Base-by-base conservation (phyloP, 2,113 vertebrate species). In the Pungitius pungitius region DNA sequence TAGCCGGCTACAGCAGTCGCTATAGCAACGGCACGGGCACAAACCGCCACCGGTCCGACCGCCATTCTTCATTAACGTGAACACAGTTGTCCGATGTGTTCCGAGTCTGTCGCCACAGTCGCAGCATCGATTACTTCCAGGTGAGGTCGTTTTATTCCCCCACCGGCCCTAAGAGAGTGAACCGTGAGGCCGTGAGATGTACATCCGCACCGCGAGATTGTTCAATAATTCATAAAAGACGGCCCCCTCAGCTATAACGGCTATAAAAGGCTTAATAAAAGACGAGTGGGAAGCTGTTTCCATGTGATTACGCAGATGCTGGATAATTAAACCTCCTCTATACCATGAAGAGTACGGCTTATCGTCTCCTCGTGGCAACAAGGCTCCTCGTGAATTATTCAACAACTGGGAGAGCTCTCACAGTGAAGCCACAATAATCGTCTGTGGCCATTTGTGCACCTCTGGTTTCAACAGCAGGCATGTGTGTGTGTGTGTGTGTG, bases 281-380 rank as follows among this genome's bases (percentile, higher is more conserved):
- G 86, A 88, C 20, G 57, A 83, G 80, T 84, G 82, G 65, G 66
- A 89, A 86, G 88, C 87, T 87, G 87, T 87, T 90, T 91, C 80
- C 85, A 78, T 86, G 78, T 90, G 87, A 92, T 91, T 91, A 90
- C 84, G 79, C 86, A 85, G 69, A 77, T 74, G 82, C 78, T 64
- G 64, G 82, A 83, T 92, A 91, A 92, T 92, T 91, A 91, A 84
- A 89, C 83, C 82, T 79, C 81, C 78, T 89, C 86, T 76, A 88
- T 88, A 88, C 75, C 83, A 89, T 85, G 77, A 88, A 85, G 71
- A 87, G 71, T 56, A 74, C 66, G 60, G 67, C 83, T 90, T 85
- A 89, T 84, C 81, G 57, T 80, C 81, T 90, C 77, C 86, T 90
- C 54, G 64, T 89, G 80, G 83, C 87, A 85, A 89, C 83, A 85